Conservation (phyloP, 2,888 invertebrate genomes). For the Patella pellucida region DNA sequence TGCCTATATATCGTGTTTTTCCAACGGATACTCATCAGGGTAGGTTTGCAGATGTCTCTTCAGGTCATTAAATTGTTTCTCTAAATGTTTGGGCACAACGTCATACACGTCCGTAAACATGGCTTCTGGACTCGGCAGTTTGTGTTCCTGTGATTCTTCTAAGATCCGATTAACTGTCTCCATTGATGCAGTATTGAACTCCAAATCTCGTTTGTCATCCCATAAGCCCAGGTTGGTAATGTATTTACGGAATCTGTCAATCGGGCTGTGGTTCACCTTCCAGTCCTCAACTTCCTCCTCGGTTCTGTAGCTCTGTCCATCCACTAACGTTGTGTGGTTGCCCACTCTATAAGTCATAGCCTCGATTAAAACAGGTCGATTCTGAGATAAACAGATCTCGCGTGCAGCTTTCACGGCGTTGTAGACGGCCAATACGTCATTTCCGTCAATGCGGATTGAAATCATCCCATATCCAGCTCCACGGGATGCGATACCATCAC, state of each 20-base stretch:
- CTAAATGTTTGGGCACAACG: conserved; percentile 84
- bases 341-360: conserved; percentile 97
- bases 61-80: conserved; percentile 87
- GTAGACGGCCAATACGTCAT: conserved; percentile 94
- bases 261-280: conserved; percentile 87
- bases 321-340: conserved; percentile 99
- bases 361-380: conserved; percentile 93
- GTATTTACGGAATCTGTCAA: conserved; percentile 84
- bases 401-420: conserved; percentile 87
- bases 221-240: conserved; percentile 85
- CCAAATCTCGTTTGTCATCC: conserved; percentile 82
- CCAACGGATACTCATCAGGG: conserved; percentile 88
- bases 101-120: conserved; percentile 94
- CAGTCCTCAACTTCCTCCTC: conserved; percentile 76
- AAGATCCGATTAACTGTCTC: conserved; percentile 83
- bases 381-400: conserved; percentile 79
- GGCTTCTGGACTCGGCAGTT: conserved; percentile 88
- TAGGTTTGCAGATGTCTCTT: conserved; percentile 86
- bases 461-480: conserved; percentile 92
- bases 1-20: conserved; percentile 56
- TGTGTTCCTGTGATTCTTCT: conserved; percentile 85
- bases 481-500: conserved; percentile 92
- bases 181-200: conserved; percentile 79
- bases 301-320: conserved; percentile 91
- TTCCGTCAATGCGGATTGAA: conserved; percentile 94